Base-by-base conservation (phyloP, 2,888 invertebrate species). In the Sarcophaga subvicina region DNA sequence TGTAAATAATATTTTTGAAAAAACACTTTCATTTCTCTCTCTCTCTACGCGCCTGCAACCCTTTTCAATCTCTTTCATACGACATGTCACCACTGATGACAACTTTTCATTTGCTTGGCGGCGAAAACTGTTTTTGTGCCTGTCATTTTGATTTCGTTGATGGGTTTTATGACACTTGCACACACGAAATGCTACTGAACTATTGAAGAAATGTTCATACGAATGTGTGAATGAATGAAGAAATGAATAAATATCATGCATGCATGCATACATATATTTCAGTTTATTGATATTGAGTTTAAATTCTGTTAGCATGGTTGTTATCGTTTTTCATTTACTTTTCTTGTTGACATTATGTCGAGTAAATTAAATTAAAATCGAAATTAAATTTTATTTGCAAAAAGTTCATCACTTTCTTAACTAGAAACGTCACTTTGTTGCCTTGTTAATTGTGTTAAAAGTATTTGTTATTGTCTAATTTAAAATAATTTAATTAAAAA, bases 1-100 rank as follows among this genome's bases (percentile, higher is more conserved):
- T 75, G 80, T 76, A 80, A 84, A 66, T 54, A 66, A 8, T 59
- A 76, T 25, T 80, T 49, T 72, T 84, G 70, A 54, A 76, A 76
- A 14, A 71, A n/a, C 37, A 75, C 49, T 78, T 70, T 63, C n/a
- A 22, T 27, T 47, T n/a, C 12, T 12, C 8, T 37, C 10, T 37
- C 37, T 37, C 37, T 37, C 37, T 37, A 14, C 14, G 12, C 54
- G 12, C 17, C n/a, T 10, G n/a, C 8, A 14, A 22, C 27, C 59
- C 3, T 83, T 47, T 72, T 37, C n/a, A 64, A 4, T 59, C 47
- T 71, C 25, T 64, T 62, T 84, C 4, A 12, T 47, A 17, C 49
- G 20, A 54, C 63, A 25, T 25, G 75, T 12, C 37, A 67, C 6
- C 37, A 67, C 6, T 10, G 17, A 8, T 54, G 4, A 49, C 72